A percentile compares a stretch with the other conserved stretches of the same genome.
phyloP scores from a whole-genome alignment of 2,797 vertebrate genomes.

The Siniperca obscura region DNA sequence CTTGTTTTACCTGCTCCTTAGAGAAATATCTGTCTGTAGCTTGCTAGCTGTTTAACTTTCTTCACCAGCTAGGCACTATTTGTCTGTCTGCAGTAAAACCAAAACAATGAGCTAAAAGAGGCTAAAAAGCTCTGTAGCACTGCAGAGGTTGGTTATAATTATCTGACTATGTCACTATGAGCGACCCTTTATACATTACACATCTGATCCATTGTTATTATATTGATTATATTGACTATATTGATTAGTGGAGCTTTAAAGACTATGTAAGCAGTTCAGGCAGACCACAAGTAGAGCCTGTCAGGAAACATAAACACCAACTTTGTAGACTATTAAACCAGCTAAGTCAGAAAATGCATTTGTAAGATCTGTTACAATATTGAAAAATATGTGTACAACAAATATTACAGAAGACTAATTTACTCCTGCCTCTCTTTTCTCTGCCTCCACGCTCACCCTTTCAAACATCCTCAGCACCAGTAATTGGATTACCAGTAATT shows the following conservation, averaged over 20 bases:
- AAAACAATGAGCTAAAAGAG: slow-evolving; percentile 20
- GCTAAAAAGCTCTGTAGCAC: neutral
- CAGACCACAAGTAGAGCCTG: slow-evolving; percentile 8
- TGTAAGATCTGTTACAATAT: slow-evolving; percentile 1
- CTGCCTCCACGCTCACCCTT: neutral
- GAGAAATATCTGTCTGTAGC: too few species aligned
- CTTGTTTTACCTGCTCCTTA: too few species aligned
- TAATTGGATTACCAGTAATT: slow-evolving; percentile 8
- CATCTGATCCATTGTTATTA: slow-evolving; percentile 27
- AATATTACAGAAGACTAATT: slow-evolving; percentile 10
- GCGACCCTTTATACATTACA: neutral
- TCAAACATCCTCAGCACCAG: neutral
- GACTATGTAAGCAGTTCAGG: neutral
- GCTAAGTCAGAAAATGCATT: slow-evolving; percentile 11
- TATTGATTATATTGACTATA: neutral
- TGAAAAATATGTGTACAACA: neutral
- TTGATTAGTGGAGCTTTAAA: slow-evolving; percentile 19
- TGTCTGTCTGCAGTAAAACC: too few species aligned
- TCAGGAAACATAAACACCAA: neutral
- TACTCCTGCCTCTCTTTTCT: neutral
- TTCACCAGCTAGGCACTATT: too few species aligned
- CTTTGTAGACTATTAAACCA: slow-evolving; percentile 7
- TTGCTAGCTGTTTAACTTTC: too few species aligned
- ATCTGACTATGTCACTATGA: slow-evolving; percentile 4
- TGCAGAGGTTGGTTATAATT: neutral